These are phyloP conservation scores for Polymixis flavicincta DNA, from an alignment of 2,888 invertebrate genomes.

Conservation along the genomic window DNA sequence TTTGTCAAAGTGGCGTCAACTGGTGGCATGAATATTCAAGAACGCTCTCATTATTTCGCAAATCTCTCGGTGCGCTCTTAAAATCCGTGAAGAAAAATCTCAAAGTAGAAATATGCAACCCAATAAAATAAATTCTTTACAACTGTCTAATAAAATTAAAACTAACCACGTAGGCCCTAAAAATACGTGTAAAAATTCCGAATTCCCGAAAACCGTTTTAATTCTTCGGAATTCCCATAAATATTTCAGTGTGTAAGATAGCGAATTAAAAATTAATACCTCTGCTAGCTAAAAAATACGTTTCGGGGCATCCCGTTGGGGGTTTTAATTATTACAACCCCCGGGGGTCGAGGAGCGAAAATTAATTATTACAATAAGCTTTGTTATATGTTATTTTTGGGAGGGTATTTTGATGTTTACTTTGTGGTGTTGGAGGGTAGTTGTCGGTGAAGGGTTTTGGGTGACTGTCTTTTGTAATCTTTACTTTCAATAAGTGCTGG, in stretches of 20 bases:
- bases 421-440: neutral
- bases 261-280: conserved; percentile 53
- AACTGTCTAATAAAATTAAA: conserved; percentile 24
- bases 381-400: conserved; percentile 31
- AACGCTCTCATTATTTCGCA: no score
- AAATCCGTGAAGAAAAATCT: neutral
- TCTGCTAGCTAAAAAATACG: conserved; percentile 40
- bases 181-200: conserved; percentile 40
- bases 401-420: conserved; percentile 7
- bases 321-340: conserved; percentile 54
- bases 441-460: neutral
- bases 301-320: conserved; percentile 3
- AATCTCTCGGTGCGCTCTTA: no score
- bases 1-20: no score
- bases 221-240: conserved; percentile 43
- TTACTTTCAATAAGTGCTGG: no score
- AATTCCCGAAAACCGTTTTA: conserved; percentile 34
- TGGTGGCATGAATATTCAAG: no score
- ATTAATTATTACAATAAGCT: conserved; percentile 46
- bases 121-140: conserved; percentile 25
- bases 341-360: conserved; percentile 22
- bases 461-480: no score
- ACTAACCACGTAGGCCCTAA: conserved; percentile 14
- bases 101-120: neutral
- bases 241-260: conserved; percentile 49